phyloP scores from a whole-genome alignment of 2,113 vertebrate genomes.

The Lampris incognitus region DNA sequence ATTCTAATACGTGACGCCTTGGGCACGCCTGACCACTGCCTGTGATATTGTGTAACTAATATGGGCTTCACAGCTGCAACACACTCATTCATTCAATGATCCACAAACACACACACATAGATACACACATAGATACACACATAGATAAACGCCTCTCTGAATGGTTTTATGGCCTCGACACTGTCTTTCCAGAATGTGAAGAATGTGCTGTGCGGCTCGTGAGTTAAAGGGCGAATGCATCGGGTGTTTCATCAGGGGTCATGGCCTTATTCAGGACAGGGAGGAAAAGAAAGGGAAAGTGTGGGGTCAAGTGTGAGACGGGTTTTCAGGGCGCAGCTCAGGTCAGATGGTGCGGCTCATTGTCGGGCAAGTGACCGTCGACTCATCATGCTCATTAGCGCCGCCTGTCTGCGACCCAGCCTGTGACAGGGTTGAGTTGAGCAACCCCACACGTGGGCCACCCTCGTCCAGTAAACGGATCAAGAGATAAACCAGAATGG shows the following conservation, averaged over 20 bases:
- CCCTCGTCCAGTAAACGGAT: conserved; percentile 33
- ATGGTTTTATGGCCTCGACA: conserved; percentile 65
- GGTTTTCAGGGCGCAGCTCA: conserved; percentile 1
- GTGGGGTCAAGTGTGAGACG: background rate
- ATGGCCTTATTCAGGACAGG: conserved; percentile 25
- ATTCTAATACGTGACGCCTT: conserved; percentile 2
- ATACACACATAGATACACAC: conserved; percentile 7
- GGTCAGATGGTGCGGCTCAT: background rate
- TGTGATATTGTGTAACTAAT: conserved; percentile 57
- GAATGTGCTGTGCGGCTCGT: conserved; percentile 60
- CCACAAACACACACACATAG: conserved; percentile 14
- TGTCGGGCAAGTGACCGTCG: no score
- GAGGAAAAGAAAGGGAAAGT: conserved; percentile 6
- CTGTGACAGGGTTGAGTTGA: conserved; percentile 26
- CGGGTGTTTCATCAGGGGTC: conserved; percentile 45
- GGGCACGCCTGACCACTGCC: conserved; percentile 29
- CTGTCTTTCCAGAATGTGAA: conserved; percentile 68
- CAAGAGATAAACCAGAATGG: conserved; percentile 55
- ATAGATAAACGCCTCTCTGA: conserved; percentile 36
- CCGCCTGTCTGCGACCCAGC: background rate
- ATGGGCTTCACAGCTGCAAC: conserved; percentile 40
- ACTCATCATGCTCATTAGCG: background rate
- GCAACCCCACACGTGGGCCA: conserved; percentile 30
- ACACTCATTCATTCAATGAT: background rate
- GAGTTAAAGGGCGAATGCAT: conserved; percentile 42